Conservation (phyloP, 2,113 vertebrate species). For the Pteruthius melanotis region DNA sequence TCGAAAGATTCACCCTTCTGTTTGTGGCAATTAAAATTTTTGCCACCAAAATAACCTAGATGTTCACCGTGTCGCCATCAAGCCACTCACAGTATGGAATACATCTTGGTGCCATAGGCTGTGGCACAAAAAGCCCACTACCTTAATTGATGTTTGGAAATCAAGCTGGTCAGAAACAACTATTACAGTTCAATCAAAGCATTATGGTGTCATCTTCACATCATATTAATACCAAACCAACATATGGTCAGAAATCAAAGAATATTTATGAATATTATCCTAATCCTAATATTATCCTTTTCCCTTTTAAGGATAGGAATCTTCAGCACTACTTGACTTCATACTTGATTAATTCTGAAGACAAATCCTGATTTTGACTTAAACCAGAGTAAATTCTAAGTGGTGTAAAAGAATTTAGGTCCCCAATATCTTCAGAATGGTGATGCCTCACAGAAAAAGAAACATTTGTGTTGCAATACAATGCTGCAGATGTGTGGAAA, state of each 20-base stretch:
- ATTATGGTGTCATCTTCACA: neutral
- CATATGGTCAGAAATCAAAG: neutral
- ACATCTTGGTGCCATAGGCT: neutral
- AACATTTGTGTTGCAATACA: neutral
- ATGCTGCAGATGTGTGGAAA: neutral
- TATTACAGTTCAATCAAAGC: neutral
- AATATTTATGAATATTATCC: neutral
- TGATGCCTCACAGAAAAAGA: neutral
- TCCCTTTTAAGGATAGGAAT: neutral
- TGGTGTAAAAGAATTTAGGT: neutral
- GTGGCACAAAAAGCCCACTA: neutral
- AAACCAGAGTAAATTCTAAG: neutral
- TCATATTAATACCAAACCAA: neutral
- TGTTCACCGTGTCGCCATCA: rapidly evolving
- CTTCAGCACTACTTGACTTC: neutral
- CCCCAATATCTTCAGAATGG: neutral
- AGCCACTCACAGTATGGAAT: neutral
- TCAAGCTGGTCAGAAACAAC: neutral
- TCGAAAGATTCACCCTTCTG: neutral
- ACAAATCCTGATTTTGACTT: neutral
- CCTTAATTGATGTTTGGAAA: neutral
- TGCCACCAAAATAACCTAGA: neutral
- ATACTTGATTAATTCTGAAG: neutral
- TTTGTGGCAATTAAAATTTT: neutral
- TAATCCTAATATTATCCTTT: neutral